Evolutionary conservation across 23 tunicate species (phyloP), one percentile per base, ranked within the genome.

Genomic region (Trididemnum nubilum): DNA sequence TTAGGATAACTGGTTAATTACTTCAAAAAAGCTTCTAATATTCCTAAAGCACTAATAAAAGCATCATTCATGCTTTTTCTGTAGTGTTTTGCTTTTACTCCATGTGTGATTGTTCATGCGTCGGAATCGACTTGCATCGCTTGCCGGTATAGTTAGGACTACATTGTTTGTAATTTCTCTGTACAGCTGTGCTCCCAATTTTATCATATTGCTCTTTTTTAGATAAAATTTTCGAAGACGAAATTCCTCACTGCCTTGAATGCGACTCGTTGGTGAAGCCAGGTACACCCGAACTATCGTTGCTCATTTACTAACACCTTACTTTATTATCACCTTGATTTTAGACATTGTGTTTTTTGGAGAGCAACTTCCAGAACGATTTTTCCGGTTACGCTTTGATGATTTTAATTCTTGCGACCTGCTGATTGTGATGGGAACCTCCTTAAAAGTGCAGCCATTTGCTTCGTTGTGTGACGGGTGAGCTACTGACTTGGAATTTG

Each of bases 271-370:
- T 85, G 28, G 84, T 91, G 2, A 91, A 91, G 58, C 97, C 97
- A 44, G 92, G 92, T 87, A 36, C n/a, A n/a, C n/a, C n/a, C n/a
- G n/a, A n/a, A n/a, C n/a, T n/a, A 76, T 59, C 29, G 67, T 44
- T 15, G 15, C 15, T 44, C 54, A 7, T 15, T 44, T 15, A 7
- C 15, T 44, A 44, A 44, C 15, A 9, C 15, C 54, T 44, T 44
- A 44, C 9, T 44, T 44, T 44, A 7, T 44, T 44, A 15, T 7
- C 15, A 44, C 15, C 54, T 44, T 15, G 54, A 7, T 44, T 44
- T 44, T 30, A 87, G 97, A 91, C 52, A 91, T 91, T 57, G 97
- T 91, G 1, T 91, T 91, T 51, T 91, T 91, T 77, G 97, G 97
- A 0, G 97, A 91, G 64, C 71, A 76, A 44, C 76, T 91, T 54